Conservation (phyloP, 1,140 invertebrate genomes). For the Trigoniulus corallinus region DNA sequence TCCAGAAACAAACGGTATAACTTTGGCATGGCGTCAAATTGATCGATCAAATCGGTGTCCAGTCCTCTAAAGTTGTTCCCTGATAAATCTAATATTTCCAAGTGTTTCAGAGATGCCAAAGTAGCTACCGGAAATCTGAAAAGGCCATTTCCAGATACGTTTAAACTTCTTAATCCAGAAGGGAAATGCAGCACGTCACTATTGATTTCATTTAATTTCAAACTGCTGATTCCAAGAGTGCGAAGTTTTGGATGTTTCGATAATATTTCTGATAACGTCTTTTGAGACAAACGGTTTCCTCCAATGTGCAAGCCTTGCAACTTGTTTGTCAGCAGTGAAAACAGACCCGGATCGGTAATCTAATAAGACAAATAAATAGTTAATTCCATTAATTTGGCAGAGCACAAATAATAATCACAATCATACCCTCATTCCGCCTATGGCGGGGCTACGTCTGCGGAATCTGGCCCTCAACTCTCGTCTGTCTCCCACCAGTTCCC, state of each 20-base stretch:
- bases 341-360: conserved; percentile 38
- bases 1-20: conserved; percentile 31
- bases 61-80: conserved; percentile 40
- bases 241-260: conserved; percentile 36
- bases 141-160: conserved; percentile 30
- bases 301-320: conserved; percentile 43
- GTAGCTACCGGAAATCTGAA: conserved; percentile 33
- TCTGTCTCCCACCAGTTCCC: too few relatives aligned
- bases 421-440: too few relatives aligned
- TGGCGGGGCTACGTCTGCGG: too few relatives aligned
- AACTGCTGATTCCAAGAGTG: conserved; percentile 37
- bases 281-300: conserved; percentile 37
- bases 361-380: too few relatives aligned
- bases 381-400: too few relatives aligned
- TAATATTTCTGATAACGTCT: conserved; percentile 30
- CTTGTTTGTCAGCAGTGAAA: conserved; percentile 39
- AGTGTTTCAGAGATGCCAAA: conserved; percentile 33
- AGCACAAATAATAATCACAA: too few relatives aligned
- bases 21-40: conserved; percentile 18
- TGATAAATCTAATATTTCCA: conserved; percentile 41
- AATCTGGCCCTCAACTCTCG: too few relatives aligned
- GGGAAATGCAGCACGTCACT: neutral
- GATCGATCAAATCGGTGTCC: conserved; percentile 33
- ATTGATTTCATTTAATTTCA: conserved; percentile 21
- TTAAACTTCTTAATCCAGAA: conserved; percentile 11